Evolutionary conservation across 2,888 invertebrate species (phyloP), one percentile per base, ranked within the genome.

Genomic region (Physocephala rufipes): DNA sequence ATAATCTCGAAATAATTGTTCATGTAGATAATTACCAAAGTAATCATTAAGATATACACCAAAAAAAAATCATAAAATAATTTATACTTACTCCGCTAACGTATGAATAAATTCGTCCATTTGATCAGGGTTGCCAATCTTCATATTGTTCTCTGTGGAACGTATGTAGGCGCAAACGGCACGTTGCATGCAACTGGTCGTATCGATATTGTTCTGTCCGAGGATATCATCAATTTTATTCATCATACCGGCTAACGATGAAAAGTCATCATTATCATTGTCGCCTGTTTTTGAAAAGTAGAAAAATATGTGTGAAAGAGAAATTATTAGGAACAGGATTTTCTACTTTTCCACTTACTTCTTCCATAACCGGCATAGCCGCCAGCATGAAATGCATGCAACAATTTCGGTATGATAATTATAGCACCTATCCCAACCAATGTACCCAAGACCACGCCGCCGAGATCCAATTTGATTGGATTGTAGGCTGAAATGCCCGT

Each of bases 401-500:
- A 89, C 53, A 95, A 84, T 85, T 95, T 95, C 0, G 95, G 95
- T 63, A 94, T 88, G 2, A 95, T 90, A 21, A 95, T 87, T 71
- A 95, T 90, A 1, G 93, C 93, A 16, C 94, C 94, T 65, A 95
- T 90, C 0, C 95, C 95, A 61, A 95, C 88, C 1, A 94, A 88
- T 2, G 94, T 93, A 0, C 95, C 95, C 28, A 95, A 86, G 9
- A 94, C 89, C 12, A 95, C 90, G 0, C 94, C 95, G 7, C 94
- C 95, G 0, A 95, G 87, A 79, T 95, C 95, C 67, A 95, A 90
- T 86, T 93, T 94, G 73, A 93, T 87, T 0, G 94, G 93, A 1
- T 90, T 90, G 77, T 93, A 92, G 16, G 90, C 85, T 0, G 92
- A 91, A 15, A 89, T 84, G 4, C 87, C 87, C 19, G 85, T 85